These are phyloP conservation scores for Chrysolophus pictus DNA, from an alignment of 2,797 vertebrate species.

Conservation along the genomic window DNA sequence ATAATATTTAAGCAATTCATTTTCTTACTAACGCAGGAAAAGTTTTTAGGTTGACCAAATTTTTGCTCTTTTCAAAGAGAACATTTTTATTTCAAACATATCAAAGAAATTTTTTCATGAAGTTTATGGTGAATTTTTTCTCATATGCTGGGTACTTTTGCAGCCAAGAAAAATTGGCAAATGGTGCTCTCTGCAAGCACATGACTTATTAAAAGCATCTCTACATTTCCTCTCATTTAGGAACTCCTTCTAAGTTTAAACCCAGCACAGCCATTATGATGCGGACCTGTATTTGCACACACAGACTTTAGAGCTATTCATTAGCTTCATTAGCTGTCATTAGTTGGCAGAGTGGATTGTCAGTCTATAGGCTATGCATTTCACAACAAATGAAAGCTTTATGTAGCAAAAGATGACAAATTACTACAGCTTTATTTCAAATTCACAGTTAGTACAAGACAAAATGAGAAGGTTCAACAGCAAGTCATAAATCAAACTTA, in stretches of 20 bases:
- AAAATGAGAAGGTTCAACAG: background rate
- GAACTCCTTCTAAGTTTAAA: background rate
- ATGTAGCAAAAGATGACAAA: background rate
- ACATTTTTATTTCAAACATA: background rate
- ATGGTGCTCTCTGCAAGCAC: background rate
- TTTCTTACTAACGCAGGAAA: background rate
- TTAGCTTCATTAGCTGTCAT: background rate
- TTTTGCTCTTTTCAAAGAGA: background rate
- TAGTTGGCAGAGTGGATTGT: background rate
- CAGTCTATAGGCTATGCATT: background rate
- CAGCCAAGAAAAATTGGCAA: background rate
- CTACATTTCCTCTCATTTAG: background rate
- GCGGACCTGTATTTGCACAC: background rate
- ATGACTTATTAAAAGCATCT: background rate
- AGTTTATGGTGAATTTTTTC: background rate
- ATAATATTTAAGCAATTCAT: background rate
- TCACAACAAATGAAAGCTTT: background rate
- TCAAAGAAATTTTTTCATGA: background rate
- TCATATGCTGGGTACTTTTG: background rate
- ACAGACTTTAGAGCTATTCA: background rate
- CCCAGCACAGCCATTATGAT: background rate
- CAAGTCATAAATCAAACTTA: constrained; percentile 9
- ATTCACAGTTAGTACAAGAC: background rate
- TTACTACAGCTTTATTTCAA: background rate
- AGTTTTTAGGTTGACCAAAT: background rate